Base-by-base conservation (phyloP, 2,888 invertebrate species). In the Caenorhabditis panamensis region DNA sequence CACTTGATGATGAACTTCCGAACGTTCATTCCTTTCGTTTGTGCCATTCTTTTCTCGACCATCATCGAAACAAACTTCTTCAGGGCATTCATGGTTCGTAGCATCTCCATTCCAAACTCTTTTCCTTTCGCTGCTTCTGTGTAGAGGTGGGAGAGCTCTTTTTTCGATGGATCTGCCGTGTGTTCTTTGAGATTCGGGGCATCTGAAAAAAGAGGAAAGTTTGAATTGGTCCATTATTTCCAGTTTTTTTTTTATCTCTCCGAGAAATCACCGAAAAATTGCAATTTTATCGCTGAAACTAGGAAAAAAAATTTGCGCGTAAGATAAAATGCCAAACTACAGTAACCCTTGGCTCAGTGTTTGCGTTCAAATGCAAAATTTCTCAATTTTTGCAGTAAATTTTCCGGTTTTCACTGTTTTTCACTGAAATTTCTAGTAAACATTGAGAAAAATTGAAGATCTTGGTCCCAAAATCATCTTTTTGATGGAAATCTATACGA, bases 51-150 rank as follows among this genome's bases (percentile, higher is more conserved):
- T 18, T 20, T 37, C n/a, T 64, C 66, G 13, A 49, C 22, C 59
- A 75, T 66, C 73, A 75, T 26, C 24, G 41, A 13, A 1, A 75
- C 66, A 20, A 75, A 66, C n/a, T 53, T 66, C 0, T 53, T 47
- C n/a, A 75, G 26, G 0, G 73, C 18, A 9, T 6, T 5, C 1
- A 75, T 51, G 0, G 73, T 75, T 26, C 73, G 59, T 6, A 66
- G 36, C 51, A 75, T 66, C 16, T 59, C 53, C 41, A 41, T n/a
- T 13, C 66, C 73, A 31, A 61, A 75, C n/a, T 26, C 28, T 20
- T 28, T 24, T 11, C 59, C 73, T 22, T 22, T 51, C 24, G 58
- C 73, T 1, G 73, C 73, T 16, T 75, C 73, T 9, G 41, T 41
- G 31, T 75, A 73, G 1, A 73, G 22, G 11, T 31, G 20, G 11